These are phyloP conservation scores for Ophion obscuratus DNA, from an alignment of 2,888 invertebrate species.

Conservation along the genomic window DNA sequence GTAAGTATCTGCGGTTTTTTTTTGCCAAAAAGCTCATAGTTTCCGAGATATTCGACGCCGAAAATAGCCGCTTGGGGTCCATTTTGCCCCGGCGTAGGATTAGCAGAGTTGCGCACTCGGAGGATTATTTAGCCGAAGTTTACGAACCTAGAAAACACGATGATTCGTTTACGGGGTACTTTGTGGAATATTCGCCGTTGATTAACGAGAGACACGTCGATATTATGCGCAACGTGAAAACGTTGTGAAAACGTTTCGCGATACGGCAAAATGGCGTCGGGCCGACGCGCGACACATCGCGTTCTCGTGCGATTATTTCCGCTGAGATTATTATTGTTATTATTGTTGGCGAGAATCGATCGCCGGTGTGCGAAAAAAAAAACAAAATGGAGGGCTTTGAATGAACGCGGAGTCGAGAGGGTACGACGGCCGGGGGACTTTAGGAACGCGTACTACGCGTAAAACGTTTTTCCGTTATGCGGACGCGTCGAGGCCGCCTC, in stretches of 20 bases:
- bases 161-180: background rate
- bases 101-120: background rate
- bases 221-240: slow-evolving; percentile 15
- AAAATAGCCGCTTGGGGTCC: background rate
- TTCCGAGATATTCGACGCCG: background rate
- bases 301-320: background rate
- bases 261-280: slow-evolving; percentile 41
- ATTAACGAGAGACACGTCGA: background rate
- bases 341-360: slow-evolving; percentile 5
- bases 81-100: background rate
- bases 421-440: background rate
- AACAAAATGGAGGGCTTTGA: background rate
- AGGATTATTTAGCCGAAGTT: background rate
- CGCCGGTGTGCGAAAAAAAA: background rate
- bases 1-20: background rate
- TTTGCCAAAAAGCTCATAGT: background rate
- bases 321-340: background rate
- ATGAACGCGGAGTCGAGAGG: background rate
- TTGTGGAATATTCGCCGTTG: background rate
- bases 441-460: background rate
- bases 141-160: background rate
- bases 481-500: slow-evolving; percentile 5
- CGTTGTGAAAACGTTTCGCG: slow-evolving; percentile 10
- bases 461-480: slow-evolving; percentile 1
- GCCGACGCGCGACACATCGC: slow-evolving; percentile 21